Base-by-base conservation (phyloP, 37 sponge, comb jelly and placozoan genomes). In the Ephydatia muelleri region DNA sequence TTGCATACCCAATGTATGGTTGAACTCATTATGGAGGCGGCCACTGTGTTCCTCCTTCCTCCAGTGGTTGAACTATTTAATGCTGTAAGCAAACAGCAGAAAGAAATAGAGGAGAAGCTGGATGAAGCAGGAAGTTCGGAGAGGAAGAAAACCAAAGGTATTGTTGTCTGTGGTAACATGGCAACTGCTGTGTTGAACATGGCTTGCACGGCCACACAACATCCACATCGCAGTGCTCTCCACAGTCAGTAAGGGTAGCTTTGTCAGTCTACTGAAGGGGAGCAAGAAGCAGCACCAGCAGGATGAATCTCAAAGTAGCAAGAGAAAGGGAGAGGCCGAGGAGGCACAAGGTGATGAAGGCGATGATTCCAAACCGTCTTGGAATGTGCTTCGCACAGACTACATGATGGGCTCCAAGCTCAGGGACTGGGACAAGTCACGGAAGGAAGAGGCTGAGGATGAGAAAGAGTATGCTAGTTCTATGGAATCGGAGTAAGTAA, bases 1-100 rank as follows among this genome's bases (percentile, higher is more conserved):
- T n/a, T n/a, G n/a, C n/a, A n/a, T n/a, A n/a, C n/a, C n/a, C n/a
- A n/a, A n/a, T n/a, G n/a, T n/a, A n/a, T n/a, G n/a, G 13, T 72
- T 72, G 22, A n/a, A 14, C 13, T 27, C 28, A 27, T 13, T 27
- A 13, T 72, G 14, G 19, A 13, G 21, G 14, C 14, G 14, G 30
- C 9, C 19, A n/a, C n/a, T n/a, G n/a, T n/a, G n/a, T n/a, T n/a
- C n/a, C 43, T 64, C 72, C 26, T 37, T 67, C 0, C 26, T 67
- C 30, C 57, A 91, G 95, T 92, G 68, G 92, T 95, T 9, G 90
- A 95, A 75, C 64, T 95, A 32, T 95, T 95, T 81, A 95, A 95
- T 95, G 92, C 92, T 33, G 95, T 95, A 65, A 89, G 77, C 43
- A 86, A 87, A 21, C 92, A 95, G 26, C 90, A 91, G 67, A 89